phyloP scores from a whole-genome alignment of 2,888 invertebrate species.

The Parelbella ahira region DNA sequence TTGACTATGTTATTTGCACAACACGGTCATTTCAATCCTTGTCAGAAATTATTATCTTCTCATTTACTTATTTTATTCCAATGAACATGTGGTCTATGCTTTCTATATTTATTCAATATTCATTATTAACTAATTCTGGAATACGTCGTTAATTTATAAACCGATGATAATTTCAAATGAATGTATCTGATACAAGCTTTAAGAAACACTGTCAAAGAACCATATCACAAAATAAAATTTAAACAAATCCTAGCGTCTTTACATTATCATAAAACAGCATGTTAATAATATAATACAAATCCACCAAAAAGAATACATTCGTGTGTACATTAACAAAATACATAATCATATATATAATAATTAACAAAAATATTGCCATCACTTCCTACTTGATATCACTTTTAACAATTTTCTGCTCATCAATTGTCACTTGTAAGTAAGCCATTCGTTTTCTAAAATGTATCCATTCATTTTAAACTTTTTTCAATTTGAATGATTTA shows the following conservation, averaged over 20 bases:
- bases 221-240: conserved; percentile 7
- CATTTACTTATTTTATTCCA: too few relatives aligned
- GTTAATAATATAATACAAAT: conserved; percentile 33
- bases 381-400: conserved; percentile 29
- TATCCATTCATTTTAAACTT: too few relatives aligned
- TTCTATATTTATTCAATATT: too few relatives aligned
- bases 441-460: conserved; percentile 6
- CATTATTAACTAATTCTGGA: too few relatives aligned
- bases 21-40: too few relatives aligned
- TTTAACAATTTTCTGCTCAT: conserved; percentile 9
- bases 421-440: conserved; percentile 9
- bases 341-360: conserved; percentile 2
- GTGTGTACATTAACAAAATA: conserved; percentile 16
- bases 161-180: too few relatives aligned
- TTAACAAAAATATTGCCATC: conserved; percentile 19
- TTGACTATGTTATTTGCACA: too few relatives aligned
- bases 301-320: conserved; percentile 30
- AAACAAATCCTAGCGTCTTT: conserved; percentile 30
- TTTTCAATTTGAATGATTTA: too few relatives aligned
- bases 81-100: too few relatives aligned
- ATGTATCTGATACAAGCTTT: background rate
- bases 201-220: conserved; percentile 19
- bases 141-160: too few relatives aligned
- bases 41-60: too few relatives aligned
- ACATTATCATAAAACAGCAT: conserved; percentile 29